These are phyloP conservation scores for Adelosebastes latens DNA, from an alignment of 2,797 vertebrate genomes.

Conservation along the genomic window DNA sequence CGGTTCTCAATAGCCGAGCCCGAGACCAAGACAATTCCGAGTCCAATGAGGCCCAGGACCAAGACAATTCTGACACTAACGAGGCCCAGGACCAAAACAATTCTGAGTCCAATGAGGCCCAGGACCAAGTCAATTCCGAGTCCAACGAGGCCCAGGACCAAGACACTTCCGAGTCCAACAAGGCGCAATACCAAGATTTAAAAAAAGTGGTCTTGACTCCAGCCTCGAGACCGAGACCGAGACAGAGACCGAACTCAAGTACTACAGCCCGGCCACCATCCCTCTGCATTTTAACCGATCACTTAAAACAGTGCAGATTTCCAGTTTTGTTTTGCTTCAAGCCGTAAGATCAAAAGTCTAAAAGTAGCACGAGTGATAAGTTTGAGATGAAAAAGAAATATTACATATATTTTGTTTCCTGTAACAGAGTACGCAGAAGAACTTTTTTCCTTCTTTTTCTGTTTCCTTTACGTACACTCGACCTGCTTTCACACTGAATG, in stretches of 20 bases:
- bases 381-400: slow-evolving; percentile 1
- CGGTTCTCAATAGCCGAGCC: no score
- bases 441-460: slow-evolving; percentile 1
- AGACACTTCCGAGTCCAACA: no score
- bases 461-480: background rate
- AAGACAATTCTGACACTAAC: fast-evolving
- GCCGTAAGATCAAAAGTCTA: slow-evolving; percentile 42
- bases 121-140: fast-evolving
- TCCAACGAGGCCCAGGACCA: no score
- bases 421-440: slow-evolving; percentile 39
- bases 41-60: no score
- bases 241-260: no score
- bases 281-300: background rate
- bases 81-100: no score
- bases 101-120: no score
- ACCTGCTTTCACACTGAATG: slow-evolving; percentile 14
- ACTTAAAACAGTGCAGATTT: slow-evolving; percentile 29
- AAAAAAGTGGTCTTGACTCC: no score
- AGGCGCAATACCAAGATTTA: no score
- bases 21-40: no score
- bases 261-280: background rate
- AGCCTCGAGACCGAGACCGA: no score
- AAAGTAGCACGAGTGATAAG: slow-evolving; percentile 30
- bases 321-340: slow-evolving; percentile 43
- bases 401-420: background rate